phyloP scores from a whole-genome alignment of 2,888 invertebrate genomes.

The Tachina fera region DNA sequence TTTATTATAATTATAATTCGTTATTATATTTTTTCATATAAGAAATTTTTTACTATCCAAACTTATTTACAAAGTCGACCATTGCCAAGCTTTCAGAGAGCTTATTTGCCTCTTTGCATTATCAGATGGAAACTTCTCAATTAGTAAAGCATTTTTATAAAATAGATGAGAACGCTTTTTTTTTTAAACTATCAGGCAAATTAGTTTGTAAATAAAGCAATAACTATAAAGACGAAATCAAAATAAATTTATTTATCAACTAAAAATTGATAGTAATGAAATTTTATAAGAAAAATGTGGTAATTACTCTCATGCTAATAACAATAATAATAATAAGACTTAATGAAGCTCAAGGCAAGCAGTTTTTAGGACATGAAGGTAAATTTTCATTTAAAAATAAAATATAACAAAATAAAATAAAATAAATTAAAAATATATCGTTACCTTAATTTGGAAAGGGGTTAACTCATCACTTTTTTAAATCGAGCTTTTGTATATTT shows the following conservation, averaged over 20 bases:
- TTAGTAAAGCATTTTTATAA: slow-evolving; percentile 1
- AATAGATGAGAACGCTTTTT: neutral
- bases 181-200: slow-evolving; percentile 15
- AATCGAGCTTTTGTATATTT: no score
- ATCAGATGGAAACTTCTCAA: slow-evolving; percentile 3
- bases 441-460: no score
- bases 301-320: neutral
- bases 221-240: slow-evolving; percentile 17
- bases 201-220: slow-evolving; percentile 37
- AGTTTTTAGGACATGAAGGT: neutral
- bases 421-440: no score
- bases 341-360: slow-evolving; percentile 24
- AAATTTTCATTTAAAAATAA: neutral
- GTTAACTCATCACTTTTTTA: no score
- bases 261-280: slow-evolving; percentile 6
- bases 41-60: neutral
- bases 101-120: neutral
- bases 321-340: no score
- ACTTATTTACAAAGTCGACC: neutral
- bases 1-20: no score
- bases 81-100: neutral
- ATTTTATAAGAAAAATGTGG: neutral
- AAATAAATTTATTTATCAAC: neutral
- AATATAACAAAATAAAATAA: no score
- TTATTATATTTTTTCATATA: no score